Percentiles rank a stretch among this genome's conserved stretches.
Evolutionary conservation across 2,797 vertebrate species (phyloP).

Genomic region (Ptychadena robeensis): DNA sequence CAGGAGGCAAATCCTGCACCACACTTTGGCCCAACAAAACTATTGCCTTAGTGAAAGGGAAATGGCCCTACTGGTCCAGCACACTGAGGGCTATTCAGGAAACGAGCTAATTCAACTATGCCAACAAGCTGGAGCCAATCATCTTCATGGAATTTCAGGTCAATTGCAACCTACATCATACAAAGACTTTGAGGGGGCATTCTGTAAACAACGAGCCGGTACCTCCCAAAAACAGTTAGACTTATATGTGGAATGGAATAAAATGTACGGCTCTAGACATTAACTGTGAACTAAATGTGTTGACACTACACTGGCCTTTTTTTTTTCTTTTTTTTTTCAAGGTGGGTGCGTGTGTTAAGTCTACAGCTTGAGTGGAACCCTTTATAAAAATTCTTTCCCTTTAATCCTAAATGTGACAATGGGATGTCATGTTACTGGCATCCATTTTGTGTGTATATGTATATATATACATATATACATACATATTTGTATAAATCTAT

Average conservation of each 20-base stretch:
- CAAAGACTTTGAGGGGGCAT: slow-evolving; percentile 92
- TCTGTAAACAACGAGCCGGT: slow-evolving; percentile 89
- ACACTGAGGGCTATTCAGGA: slow-evolving; percentile 89
- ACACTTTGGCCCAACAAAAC: slow-evolving; percentile 83
- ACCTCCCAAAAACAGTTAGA: slow-evolving; percentile 89
- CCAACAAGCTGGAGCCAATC: slow-evolving; percentile 85
- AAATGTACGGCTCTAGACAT: slow-evolving; percentile 87
- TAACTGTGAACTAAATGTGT: slow-evolving; percentile 69
- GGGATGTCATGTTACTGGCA: slow-evolving; percentile 28
- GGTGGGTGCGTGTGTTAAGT: slow-evolving; percentile 43
- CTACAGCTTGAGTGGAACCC: slow-evolving; percentile 63
- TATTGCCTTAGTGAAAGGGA: slow-evolving; percentile 88
- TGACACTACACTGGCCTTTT: slow-evolving; percentile 52
- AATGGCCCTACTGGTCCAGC: slow-evolving; percentile 85
- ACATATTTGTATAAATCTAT: slow-evolving; percentile 58
- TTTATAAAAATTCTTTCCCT: slow-evolving; percentile 63
- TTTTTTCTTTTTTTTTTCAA: slow-evolving; percentile 40
- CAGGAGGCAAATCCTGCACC: slow-evolving; percentile 88
- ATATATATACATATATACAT: slow-evolving; percentile 17
- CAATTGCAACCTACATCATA: slow-evolving; percentile 81
- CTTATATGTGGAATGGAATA: slow-evolving; percentile 92
- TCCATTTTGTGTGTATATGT: slow-evolving; percentile 24
- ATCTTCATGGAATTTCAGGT: slow-evolving; percentile 74
- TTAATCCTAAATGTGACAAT: slow-evolving; percentile 49
- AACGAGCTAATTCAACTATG: slow-evolving; percentile 89